These are phyloP conservation scores for Boloria euphrosyne DNA, from an alignment of 2,888 invertebrate genomes.

Conservation along the genomic window DNA sequence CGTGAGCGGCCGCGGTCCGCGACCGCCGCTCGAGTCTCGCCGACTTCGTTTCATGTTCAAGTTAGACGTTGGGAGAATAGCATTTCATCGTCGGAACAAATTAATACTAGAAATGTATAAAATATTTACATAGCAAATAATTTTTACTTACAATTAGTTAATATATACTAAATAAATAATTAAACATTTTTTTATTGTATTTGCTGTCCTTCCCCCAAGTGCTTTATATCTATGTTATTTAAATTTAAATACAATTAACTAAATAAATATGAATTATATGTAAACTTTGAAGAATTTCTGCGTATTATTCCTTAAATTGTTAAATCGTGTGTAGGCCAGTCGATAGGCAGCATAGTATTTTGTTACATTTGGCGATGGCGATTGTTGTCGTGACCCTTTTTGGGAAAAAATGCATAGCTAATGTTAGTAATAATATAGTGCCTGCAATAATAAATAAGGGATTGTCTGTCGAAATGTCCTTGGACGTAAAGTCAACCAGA, in stretches of 20 bases:
- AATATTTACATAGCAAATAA: slow-evolving; percentile 82
- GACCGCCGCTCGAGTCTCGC: slow-evolving; percentile 41
- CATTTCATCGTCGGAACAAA: slow-evolving; percentile 76
- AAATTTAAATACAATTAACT: slow-evolving; percentile 80
- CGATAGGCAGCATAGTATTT: slow-evolving; percentile 45
- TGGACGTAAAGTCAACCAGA: slow-evolving; percentile 20
- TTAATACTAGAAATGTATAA: slow-evolving; percentile 81
- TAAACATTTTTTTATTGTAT: slow-evolving; percentile 82
- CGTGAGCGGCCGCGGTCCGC: slow-evolving; percentile 11
- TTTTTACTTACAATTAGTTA: slow-evolving; percentile 77
- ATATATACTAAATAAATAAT: slow-evolving; percentile 79
- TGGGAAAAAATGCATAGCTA: not conserved
- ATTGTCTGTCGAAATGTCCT: not conserved
- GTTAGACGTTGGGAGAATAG: slow-evolving; percentile 75
- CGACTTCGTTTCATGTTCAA: slow-evolving; percentile 67
- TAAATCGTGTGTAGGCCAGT: slow-evolving; percentile 64
- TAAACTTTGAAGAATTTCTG: slow-evolving; percentile 77
- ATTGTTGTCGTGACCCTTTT: slow-evolving; percentile 33
- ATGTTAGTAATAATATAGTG: slow-evolving; percentile 24
- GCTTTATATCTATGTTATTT: slow-evolving; percentile 83
- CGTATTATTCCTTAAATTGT: slow-evolving; percentile 76
- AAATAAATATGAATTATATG: slow-evolving; percentile 77
- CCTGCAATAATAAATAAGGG: slow-evolving; percentile 19
- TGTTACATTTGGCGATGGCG: slow-evolving; percentile 50
- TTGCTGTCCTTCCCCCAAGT: slow-evolving; percentile 84